Conservation (phyloP, 2,888 invertebrate species). For the Apoderus coryli region DNA sequence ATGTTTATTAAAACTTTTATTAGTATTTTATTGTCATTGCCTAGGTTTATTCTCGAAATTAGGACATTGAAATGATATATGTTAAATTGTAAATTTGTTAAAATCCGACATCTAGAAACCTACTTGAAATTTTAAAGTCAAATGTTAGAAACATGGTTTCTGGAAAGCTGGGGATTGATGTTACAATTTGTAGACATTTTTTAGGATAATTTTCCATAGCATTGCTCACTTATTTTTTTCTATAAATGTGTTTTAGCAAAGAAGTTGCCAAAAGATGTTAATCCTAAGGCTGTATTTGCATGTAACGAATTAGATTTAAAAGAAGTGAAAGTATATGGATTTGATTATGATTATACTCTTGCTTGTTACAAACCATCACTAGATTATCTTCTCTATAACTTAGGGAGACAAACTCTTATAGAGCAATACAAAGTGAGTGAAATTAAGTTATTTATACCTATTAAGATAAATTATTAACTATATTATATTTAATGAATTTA, state of each 20-base stretch:
- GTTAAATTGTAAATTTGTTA: too few relatives aligned
- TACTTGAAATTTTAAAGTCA: too few relatives aligned
- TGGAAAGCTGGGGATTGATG: too few relatives aligned
- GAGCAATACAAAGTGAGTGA: constrained; percentile 67
- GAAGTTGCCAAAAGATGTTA: constrained; percentile 75
- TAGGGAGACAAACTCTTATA: constrained; percentile 76
- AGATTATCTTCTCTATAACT: constrained; percentile 78
- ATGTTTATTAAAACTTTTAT: too few relatives aligned
- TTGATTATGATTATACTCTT: constrained; percentile 97
- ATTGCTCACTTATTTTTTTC: not conserved
- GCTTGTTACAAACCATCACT: constrained; percentile 86
- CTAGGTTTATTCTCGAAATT: too few relatives aligned
- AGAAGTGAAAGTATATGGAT: constrained; percentile 89
- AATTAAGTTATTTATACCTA: too few relatives aligned
- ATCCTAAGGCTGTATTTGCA: constrained; percentile 80
- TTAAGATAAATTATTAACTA: constrained; percentile 3
- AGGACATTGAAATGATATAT: too few relatives aligned
- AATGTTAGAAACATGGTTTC: too few relatives aligned
- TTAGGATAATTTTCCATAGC: too few relatives aligned
- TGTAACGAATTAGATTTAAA: constrained; percentile 89
- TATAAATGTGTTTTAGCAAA: constrained; percentile 46
- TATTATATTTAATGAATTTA: constrained; percentile 4
- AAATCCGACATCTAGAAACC: too few relatives aligned
- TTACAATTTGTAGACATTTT: too few relatives aligned
- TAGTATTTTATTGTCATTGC: too few relatives aligned